Base-by-base conservation (phyloP, 1,140 invertebrate genomes). In the Neomicropteryx cornuta region DNA sequence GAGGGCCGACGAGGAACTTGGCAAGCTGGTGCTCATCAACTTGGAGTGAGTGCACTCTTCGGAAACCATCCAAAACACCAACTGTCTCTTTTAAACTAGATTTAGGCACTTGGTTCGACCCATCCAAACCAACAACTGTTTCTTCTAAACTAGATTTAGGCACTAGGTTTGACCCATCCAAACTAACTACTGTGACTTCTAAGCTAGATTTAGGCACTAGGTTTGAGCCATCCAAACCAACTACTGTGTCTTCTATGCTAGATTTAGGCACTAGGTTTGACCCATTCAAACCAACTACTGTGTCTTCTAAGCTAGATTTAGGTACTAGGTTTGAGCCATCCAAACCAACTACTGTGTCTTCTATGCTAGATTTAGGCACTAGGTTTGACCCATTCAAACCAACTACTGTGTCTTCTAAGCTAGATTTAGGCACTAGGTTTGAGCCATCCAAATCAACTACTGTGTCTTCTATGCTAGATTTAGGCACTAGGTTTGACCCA, bases 1-100 rank as follows among this genome's bases (percentile, higher is more conserved):
- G 49, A 72, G 71, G 47, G 66, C 81, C 11, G 84, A 88, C 45
- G 68, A 72, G 14, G 77, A 83, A 17, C 71, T 87, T 50, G 79
- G 86, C 47, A 79, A 79, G 45, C 64, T 87, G 10, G 73, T 76
- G 2, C 51, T 79, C 5, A 68, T 87, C 21, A 77, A 75, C 19
- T 68, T 87, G 17, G 75, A 80, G 83, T 87, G 55, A 66, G 67
- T 60, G 32, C 14, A 8, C 30, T 32, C 38, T 38, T 16, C 28
- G 34, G 20, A n/a, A n/a, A n/a, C n/a, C n/a, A n/a, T n/a, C n/a
- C n/a, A n/a, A n/a, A n/a, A n/a, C n/a, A n/a, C n/a, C n/a, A n/a
- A n/a, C n/a, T 31, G 16, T 38, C 6, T 30, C 1, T 5, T 18
- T 14, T 27, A n/a, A n/a, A n/a, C 8, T 27, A 27, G n/a, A n/a